Evolutionary conservation across 2,113 vertebrate genomes (phyloP), one percentile per base, ranked within the genome.

Genomic region (Bos javanicus): DNA sequence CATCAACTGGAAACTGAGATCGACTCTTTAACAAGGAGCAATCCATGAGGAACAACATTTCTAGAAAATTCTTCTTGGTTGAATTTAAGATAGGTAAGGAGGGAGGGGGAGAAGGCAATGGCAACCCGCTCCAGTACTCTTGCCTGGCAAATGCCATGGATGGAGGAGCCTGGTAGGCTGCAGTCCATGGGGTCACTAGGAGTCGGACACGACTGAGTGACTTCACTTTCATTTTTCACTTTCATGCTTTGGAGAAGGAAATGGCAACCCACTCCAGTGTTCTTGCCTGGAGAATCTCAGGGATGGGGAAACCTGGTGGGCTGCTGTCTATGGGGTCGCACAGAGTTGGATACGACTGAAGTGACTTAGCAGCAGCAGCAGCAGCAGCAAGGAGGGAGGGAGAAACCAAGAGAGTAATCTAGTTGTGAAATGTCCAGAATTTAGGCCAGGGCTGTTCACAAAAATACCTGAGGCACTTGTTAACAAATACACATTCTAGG

Each of bases 1-100:
- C 10, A 21, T 23, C 12, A 23, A 25, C 2, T 50, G 8, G n/a
- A 71, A 71, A 85, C 6, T 14, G 21, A 57, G 43, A 62, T 16
- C 1, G 23, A 83, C 54, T 87, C 36, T 80, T 64, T 80, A 74
- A 43, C 23, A 52, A 30, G 62, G 33, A 43, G 39, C 17, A 64
- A 33, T 12, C 5, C 2, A 0, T 16, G 48, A 52, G 36, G 54
- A 84, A 74, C 5, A 43, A 21, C 7, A 57, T 87, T 87, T 96
- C 57, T 64, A 92, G 91, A 92, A 87, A 71, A 56, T 30, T 90
- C 46, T 86, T 48, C 26, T 39, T 50, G 56, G 52, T 26, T 95
- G 56, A 62, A 39, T 52, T 84, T 48, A 50, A 15, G 43, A 92
- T 6, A 33, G 28, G 10, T 33, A 52, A 92, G 52, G 78, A 81